These are phyloP conservation scores for Motacilla alba DNA, from an alignment of 2,113 vertebrate genomes.

Conservation along the genomic window DNA sequence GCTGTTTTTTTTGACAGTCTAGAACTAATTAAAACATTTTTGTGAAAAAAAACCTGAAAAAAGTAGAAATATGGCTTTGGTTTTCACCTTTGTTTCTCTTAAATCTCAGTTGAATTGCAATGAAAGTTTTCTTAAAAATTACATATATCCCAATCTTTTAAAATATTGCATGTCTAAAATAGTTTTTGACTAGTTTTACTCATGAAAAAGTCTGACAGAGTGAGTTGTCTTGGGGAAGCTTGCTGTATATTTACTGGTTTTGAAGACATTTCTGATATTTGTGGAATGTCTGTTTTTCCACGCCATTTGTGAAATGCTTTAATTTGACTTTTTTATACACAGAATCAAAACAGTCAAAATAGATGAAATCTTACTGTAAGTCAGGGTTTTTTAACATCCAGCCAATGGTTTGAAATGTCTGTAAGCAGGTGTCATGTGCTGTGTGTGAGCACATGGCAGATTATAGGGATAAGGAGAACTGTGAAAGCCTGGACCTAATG, in stretches of 20 bases:
- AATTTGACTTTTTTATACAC: neutral
- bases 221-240: neutral
- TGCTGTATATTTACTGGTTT: neutral
- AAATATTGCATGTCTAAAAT: neutral
- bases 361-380: neutral
- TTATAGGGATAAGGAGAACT: neutral
- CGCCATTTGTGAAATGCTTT: neutral
- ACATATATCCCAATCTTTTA: neutral
- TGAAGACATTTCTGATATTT: neutral
- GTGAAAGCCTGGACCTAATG: neutral
- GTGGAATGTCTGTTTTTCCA: neutral
- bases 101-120: neutral
- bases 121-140: neutral
- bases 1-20: neutral
- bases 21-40: neutral
- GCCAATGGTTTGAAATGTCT: neutral
- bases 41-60: neutral
- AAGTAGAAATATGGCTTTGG: neutral
- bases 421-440: neutral
- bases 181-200: neutral
- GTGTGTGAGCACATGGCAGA: neutral
- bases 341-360: neutral
- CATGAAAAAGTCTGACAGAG: neutral
- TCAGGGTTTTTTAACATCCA: neutral
- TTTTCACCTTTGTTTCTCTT: neutral